Conservation (phyloP, 2,797 vertebrate species). For the Channallabes apus region DNA sequence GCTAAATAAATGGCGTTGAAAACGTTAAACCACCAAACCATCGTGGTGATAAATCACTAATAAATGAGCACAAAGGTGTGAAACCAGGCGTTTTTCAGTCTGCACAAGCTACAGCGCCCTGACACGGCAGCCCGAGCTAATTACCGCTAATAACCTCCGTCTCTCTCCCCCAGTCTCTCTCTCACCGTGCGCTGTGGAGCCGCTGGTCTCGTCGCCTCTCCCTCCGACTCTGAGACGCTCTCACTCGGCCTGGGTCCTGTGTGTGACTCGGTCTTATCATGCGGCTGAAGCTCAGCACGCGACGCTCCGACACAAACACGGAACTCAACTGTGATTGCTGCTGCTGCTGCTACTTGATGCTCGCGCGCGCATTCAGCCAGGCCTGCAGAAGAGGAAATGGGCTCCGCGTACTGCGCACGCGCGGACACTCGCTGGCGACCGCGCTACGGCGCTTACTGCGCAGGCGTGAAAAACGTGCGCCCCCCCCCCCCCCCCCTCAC, state of each 20-base stretch:
- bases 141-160: constrained; percentile 17
- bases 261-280: not conserved
- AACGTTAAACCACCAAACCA: not conserved
- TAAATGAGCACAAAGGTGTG: not conserved
- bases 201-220: not conserved
- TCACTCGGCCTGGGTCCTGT: not conserved
- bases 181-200: constrained; percentile 18
- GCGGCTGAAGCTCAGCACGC: constrained; percentile 24
- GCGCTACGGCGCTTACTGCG: not conserved
- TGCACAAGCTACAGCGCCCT: constrained; percentile 11
- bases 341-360: constrained; percentile 18
- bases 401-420: constrained; percentile 69
- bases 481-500: too few species aligned
- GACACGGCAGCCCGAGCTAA: constrained; percentile 45
- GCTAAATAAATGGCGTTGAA: not conserved
- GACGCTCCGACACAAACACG: not conserved
- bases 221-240: not conserved
- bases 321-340: not conserved
- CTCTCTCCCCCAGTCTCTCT: too few species aligned
- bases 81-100: not conserved
- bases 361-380: constrained; percentile 37
- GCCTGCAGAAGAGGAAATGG: constrained; percentile 75
- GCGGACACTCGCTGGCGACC: constrained; percentile 37
- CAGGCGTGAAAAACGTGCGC: not conserved
- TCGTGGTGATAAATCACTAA: too few species aligned